Conservation (phyloP, 1,140 invertebrate genomes). For the Drosophila equinoxialis region DNA sequence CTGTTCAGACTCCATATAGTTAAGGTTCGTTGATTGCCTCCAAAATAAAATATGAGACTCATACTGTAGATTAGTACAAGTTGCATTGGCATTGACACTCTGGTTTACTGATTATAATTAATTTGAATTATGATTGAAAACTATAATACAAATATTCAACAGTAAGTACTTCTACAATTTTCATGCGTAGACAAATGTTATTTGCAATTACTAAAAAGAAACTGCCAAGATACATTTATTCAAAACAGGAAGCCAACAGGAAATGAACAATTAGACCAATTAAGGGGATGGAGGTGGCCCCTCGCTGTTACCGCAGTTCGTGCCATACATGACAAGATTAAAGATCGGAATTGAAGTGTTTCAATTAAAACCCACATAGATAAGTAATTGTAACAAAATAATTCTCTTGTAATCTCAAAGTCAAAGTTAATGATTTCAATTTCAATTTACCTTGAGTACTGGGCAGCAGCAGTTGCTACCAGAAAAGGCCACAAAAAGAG, state of each 20-base stretch:
- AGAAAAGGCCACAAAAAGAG: not conserved
- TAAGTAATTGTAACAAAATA: conserved; percentile 37
- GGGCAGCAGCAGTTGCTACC: not conserved
- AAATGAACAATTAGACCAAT: conserved; percentile 58
- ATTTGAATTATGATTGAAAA: not conserved
- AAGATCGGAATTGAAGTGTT: conserved; percentile 47
- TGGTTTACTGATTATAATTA: not conserved
- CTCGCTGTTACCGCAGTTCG: not conserved
- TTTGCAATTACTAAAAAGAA: not conserved
- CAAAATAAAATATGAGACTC: too few species aligned
- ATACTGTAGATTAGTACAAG: not conserved
- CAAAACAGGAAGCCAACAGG: conserved; percentile 64
- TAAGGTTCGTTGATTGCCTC: too few species aligned
- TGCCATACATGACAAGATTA: conserved; percentile 68
- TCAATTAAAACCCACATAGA: conserved; percentile 48
- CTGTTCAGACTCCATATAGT: too few species aligned
- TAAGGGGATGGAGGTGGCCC: not conserved
- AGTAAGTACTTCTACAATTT: not conserved
- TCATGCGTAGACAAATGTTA: too few species aligned
- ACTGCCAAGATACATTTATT: conserved; percentile 5
- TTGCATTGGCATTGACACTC: not conserved
- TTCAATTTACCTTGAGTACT: conserved; percentile 61
- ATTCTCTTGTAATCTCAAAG: conserved; percentile 66
- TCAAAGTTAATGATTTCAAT: conserved; percentile 62
- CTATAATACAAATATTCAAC: not conserved